Evolutionary conservation across 2,113 vertebrate genomes (phyloP).

Genomic region (Proterorhinus semilunaris): DNA sequence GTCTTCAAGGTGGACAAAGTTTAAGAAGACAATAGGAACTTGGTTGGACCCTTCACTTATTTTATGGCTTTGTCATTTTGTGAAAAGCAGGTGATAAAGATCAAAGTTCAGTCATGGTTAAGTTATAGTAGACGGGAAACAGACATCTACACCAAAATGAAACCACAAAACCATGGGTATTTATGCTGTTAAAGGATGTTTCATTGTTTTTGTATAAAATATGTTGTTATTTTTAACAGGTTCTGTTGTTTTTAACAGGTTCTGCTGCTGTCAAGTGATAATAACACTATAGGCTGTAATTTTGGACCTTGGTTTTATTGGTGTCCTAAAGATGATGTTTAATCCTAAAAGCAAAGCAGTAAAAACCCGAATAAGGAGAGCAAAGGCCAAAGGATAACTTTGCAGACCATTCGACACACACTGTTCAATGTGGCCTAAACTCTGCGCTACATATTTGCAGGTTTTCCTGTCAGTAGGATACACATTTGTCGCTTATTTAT

Average conservation of each 20-base stretch:
- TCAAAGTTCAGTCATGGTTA: constrained; percentile 54
- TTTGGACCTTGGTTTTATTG: constrained; percentile 49
- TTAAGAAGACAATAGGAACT: constrained; percentile 17
- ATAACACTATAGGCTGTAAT: background rate
- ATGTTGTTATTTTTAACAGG: constrained; percentile 24
- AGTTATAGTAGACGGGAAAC: constrained; percentile 13
- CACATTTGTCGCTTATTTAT: background rate
- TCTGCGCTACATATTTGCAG: too few relatives aligned
- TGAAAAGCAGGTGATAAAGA: constrained; percentile 28
- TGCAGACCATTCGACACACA: constrained; percentile 30
- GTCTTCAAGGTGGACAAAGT: constrained; percentile 22
- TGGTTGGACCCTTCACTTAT: constrained; percentile 42
- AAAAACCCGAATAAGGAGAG: constrained; percentile 48
- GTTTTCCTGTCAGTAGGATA: too few relatives aligned
- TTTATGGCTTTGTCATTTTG: constrained; percentile 64
- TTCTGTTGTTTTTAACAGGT: constrained; percentile 2
- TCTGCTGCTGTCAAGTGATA: constrained; percentile 15
- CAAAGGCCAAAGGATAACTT: constrained; percentile 12
- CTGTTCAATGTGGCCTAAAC: background rate
- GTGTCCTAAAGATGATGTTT: constrained; percentile 19
- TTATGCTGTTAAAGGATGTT: background rate
- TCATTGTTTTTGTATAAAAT: constrained; percentile 34
- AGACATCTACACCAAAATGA: background rate
- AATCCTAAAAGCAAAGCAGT: constrained; percentile 29
- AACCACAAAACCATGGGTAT: too few relatives aligned